Evolutionary conservation across 1,140 invertebrate species (phyloP), one percentile per base, ranked within the genome.

Genomic region (Epicauta chinensis): DNA sequence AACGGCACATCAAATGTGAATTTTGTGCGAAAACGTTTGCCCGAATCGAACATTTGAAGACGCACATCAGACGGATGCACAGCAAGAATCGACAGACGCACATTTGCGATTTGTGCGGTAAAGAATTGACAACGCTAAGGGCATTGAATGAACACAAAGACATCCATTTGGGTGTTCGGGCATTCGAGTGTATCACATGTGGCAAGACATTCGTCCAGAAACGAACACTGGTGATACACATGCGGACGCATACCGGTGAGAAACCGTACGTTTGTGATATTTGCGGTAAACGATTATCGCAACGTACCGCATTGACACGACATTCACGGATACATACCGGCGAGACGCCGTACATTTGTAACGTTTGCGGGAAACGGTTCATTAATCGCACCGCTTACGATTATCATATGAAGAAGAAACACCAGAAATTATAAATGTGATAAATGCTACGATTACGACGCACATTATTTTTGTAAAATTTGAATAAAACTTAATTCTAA

Each of bases 51-150:
- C 78, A 80, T 56, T 63, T 83, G 23, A 78, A 75, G 23, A 71
- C 79, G 36, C 81, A 83, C 65, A 75, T 81, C 61, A 73, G 30
- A 1, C 37, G 81, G 16, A 76, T 80, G n/a, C 81, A 83, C 67
- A 81, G 78, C 1, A 80, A 80, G 0, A 79, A 83, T 29, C 13
- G 15, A 60, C 78, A 80, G 63, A 82, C 82, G 14, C 82, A 80
- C 63, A 75, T 76, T 35, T 85, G 84, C 65, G 75, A 75, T 53
- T 73, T 77, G 48, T 92, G 89, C 68, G 78, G 83, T 7, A 82
- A 89, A 65, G 75, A 82, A 6, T 92, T 93, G 69, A 86, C 84
- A 0, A 47, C 16, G n/a, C 35, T 35, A 12, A 36, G 16, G 2
- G 23, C 23, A 5, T 23, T 23, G 7, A 23, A 23, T 23, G 23